Evolutionary conservation across 1,140 invertebrate genomes (phyloP), one percentile per base, ranked within the genome.

Genomic region (Homalodisca vitripennis): DNA sequence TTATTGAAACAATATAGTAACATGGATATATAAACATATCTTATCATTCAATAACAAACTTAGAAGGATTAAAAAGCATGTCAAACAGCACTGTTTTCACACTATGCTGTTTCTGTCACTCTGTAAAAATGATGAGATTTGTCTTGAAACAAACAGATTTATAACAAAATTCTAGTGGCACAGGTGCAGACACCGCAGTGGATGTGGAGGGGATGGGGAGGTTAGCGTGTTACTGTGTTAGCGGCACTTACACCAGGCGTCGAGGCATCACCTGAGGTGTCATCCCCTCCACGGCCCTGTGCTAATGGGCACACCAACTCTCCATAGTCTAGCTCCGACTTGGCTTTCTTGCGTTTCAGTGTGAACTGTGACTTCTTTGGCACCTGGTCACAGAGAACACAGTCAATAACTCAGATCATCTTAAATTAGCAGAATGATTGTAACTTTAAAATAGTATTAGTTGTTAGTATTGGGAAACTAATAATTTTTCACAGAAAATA

Each of bases 361-460:
- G 93, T 92, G 80, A 96, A 97, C 79, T 95, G 92, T 55, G 90
- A 90, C 80, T 92, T 93, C 79, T 95, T 95, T 75, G 89, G 86
- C 77, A 90, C 85, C 92, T 94, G 22, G 22, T 41, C 34, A 41
- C 34, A 41, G 17, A n/a, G n/a, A n/a, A n/a, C n/a, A n/a, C n/a
- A n/a, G n/a, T n/a, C n/a, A n/a, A n/a, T n/a, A n/a, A n/a, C n/a
- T n/a, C n/a, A n/a, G n/a, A n/a, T n/a, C n/a, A n/a, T n/a, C n/a
- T n/a, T n/a, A n/a, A n/a, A n/a, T n/a, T n/a, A n/a, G n/a, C n/a
- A n/a, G n/a, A n/a, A n/a, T n/a, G n/a, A n/a, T n/a, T n/a, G n/a
- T n/a, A n/a, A n/a, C n/a, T n/a, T n/a, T n/a, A n/a, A n/a, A n/a
- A n/a, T n/a, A n/a, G n/a, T n/a, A n/a, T n/a, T n/a, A n/a, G n/a